Percentiles rank a stretch among this genome's conserved stretches.
Conservation (phyloP, 2,797 vertebrate genomes). For the Rhynchotus rufescens region DNA sequence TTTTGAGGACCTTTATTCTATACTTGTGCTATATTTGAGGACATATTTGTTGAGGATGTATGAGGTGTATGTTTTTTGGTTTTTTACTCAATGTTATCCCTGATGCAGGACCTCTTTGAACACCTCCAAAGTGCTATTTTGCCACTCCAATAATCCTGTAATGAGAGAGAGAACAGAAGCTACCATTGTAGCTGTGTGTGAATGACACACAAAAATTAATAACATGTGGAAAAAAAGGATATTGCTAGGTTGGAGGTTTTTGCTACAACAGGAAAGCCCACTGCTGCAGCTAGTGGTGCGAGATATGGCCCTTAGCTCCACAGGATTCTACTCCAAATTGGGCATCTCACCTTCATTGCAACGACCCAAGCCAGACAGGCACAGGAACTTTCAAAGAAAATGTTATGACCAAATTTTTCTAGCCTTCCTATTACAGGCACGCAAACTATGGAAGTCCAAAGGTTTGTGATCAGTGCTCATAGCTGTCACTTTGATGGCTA, state of each 20-base stretch:
- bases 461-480: conserved; percentile 37
- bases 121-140: neutral
- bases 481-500: conserved; percentile 60
- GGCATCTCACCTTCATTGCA: neutral
- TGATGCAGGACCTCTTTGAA: neutral
- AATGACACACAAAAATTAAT: neutral
- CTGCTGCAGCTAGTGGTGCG: rapidly evolving
- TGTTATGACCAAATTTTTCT: neutral
- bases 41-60: too few relatives aligned
- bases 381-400: conserved; percentile 5
- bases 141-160: neutral
- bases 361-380: neutral
- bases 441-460: conserved; percentile 57
- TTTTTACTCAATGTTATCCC: neutral
- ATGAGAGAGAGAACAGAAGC: neutral
- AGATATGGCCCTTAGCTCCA: neutral
- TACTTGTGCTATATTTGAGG: too few relatives aligned
- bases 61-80: neutral
- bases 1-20: neutral
- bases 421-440: conserved; percentile 10
- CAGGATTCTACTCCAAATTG: neutral
- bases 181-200: too few relatives aligned
- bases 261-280: rapidly evolving
- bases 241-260: neutral
- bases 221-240: neutral